These are phyloP conservation scores for Danionella dracula DNA, from an alignment of 2,797 vertebrate species.

Conservation along the genomic window DNA sequence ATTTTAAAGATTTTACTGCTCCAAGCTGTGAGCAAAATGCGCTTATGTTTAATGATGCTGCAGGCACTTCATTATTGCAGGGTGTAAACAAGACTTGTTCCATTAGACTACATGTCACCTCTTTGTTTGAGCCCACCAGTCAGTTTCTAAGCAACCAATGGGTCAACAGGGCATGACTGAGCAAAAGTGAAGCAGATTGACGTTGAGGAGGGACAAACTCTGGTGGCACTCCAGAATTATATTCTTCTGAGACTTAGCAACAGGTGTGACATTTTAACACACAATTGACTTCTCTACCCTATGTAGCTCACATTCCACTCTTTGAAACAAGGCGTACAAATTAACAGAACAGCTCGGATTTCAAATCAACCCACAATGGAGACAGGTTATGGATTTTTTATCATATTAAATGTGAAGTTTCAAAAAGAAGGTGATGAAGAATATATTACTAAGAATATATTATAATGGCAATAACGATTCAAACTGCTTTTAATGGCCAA, in stretches of 20 bases:
- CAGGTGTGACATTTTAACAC: neutral
- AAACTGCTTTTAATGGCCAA: too few species aligned
- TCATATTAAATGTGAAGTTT: too few species aligned
- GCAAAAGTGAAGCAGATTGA: neutral
- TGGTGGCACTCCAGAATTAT: neutral
- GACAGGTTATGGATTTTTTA: neutral
- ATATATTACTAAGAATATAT: too few species aligned
- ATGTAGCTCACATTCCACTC: neutral
- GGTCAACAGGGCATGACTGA: neutral
- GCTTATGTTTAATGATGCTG: neutral
- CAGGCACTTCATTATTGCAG: conserved; percentile 2
- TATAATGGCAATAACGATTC: too few species aligned
- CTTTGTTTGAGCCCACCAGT: neutral
- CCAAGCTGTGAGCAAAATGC: neutral
- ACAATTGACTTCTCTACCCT: neutral
- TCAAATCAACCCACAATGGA: too few species aligned
- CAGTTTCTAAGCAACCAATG: conserved; percentile 21
- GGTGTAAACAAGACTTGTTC: conserved; percentile 6
- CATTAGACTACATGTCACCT: conserved; percentile 4
- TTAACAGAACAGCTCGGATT: neutral
- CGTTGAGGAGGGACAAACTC: conserved; percentile 11
- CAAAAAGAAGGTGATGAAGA: too few species aligned
- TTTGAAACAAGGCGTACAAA: neutral
- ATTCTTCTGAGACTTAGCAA: neutral
- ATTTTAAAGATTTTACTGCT: neutral